A percentile compares a stretch with the other conserved stretches of the same genome.
These are phyloP conservation scores for Mimachlamys varia DNA, from an alignment of 2,888 invertebrate genomes.

Conservation along the genomic window DNA sequence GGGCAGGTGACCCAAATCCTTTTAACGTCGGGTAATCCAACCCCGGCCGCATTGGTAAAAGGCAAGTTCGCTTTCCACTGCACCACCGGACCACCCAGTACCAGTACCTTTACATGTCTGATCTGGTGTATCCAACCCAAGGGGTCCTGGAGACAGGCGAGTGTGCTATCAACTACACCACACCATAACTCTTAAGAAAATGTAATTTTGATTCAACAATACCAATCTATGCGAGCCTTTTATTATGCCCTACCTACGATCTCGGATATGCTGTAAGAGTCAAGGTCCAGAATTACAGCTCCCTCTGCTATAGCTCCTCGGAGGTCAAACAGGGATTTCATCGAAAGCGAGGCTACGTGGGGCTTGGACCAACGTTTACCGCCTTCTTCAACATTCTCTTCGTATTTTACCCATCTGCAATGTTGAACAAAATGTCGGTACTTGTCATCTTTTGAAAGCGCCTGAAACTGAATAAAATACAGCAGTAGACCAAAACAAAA, in stretches of 20 bases:
- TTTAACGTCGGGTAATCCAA: too few species aligned
- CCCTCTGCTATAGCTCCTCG: slow-evolving; percentile 60
- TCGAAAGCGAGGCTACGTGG: slow-evolving; percentile 95
- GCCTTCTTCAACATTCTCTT: slow-evolving; percentile 97
- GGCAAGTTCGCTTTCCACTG: too few species aligned
- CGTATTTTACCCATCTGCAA: slow-evolving; percentile 83
- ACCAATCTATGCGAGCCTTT: too few species aligned
- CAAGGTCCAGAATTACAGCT: slow-evolving; percentile 57
- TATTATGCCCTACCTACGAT: slow-evolving; percentile 53
- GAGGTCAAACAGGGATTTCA: slow-evolving; percentile 63
- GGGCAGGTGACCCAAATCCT: too few species aligned
- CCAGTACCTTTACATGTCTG: too few species aligned
- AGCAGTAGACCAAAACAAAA: neutral
- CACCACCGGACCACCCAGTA: too few species aligned
- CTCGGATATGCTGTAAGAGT: slow-evolving; percentile 58
- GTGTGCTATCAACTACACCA: too few species aligned
- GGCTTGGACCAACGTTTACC: slow-evolving; percentile 99
- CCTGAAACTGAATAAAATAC: neutral
- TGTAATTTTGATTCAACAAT: too few species aligned
- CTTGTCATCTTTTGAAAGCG: too few species aligned
- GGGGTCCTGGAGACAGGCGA: neutral
- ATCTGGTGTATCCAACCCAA: too few species aligned
- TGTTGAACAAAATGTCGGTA: neutral
- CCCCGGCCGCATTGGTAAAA: too few species aligned
- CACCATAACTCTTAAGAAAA: too few species aligned